A percentile compares a stretch with the other conserved stretches of the same genome.
These are phyloP conservation scores for Drosophila asahinai DNA, from an alignment of 1,140 invertebrate genomes.

Conservation along the genomic window DNA sequence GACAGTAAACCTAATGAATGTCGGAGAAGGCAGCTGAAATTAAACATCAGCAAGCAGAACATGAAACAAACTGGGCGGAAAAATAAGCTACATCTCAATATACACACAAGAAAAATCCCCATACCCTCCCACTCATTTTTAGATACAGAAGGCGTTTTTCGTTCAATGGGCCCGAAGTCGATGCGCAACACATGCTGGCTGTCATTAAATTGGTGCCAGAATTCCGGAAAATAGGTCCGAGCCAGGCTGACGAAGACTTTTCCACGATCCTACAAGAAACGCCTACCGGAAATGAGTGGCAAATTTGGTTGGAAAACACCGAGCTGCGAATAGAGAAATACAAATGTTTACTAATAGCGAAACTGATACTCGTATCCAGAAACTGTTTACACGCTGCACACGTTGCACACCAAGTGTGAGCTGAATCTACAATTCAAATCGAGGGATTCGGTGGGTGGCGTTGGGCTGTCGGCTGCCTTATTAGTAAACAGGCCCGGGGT, in stretches of 20 bases:
- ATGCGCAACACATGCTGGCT: conserved; percentile 66
- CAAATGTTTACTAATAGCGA: conserved; percentile 73
- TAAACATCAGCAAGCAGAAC: conserved; percentile 12
- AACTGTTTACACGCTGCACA: conserved; percentile 70
- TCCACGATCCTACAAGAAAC: conserved; percentile 13
- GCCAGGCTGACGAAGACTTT: conserved; percentile 37
- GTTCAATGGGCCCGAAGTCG: conserved; percentile 49
- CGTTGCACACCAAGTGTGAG: conserved; percentile 54
- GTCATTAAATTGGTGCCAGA: conserved; percentile 67
- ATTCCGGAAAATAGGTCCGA: conserved; percentile 29
- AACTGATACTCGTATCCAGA: conserved; percentile 58
- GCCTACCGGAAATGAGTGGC: conserved; percentile 66
- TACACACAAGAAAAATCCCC: conserved; percentile 12
- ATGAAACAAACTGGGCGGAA: conserved; percentile 26
- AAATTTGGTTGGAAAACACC: conserved; percentile 52
- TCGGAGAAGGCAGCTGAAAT: conserved; percentile 8
- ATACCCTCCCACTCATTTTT: conserved; percentile 11
- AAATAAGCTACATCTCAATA: conserved; percentile 58
- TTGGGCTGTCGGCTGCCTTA: conserved; percentile 27
- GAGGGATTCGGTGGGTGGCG: conserved; percentile 23
- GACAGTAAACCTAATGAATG: conserved; percentile 41
- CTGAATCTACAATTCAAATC: conserved; percentile 74
- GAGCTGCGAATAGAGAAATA: conserved; percentile 48
- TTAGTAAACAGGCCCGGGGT: conserved; percentile 40
- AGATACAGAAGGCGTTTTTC: conserved; percentile 25